Evolutionary conservation across 2,113 vertebrate genomes (phyloP), one percentile per base, ranked within the genome.

Genomic region (Onychorhynchus coronatus): DNA sequence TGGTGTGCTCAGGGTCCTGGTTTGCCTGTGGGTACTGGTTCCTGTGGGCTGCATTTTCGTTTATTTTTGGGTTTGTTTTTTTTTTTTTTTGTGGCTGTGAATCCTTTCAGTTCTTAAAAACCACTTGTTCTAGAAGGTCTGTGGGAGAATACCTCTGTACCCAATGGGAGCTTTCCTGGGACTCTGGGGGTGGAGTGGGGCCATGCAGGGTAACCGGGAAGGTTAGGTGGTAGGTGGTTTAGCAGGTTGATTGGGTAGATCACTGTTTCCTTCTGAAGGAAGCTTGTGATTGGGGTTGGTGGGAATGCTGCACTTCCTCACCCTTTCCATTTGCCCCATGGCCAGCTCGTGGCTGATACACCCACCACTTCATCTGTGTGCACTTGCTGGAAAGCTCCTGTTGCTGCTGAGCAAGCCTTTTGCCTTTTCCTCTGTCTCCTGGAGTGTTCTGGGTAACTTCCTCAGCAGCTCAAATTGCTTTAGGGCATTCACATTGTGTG

Each of bases 401-500:
- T 3, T 35, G 75, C 14, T 92, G 66, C 81, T 62, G 52, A 67
- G 65, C n/a, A 67, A 67, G 25, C 6, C 46, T 77, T 65, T 76
- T 74, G 24, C 30, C 52, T 80, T 83, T 50, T 52, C 23, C 33
- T 44, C 24, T 41, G 41, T 50, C 52, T 62, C 70, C 24, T 35
- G 35, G 11, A n/a, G 56, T 7, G 4, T 49, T 63, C 61, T 93
- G 88, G 21, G 35, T 74, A 22, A 4, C 62, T 75, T 55, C 56
- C 41, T 35, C 87, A 44, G 70, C 58, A 47, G 62, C 53, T 80
- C 16, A 35, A 3, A 10, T 23, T 39, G 22, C 42, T 91, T 22
- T 75, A 33, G 53, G 5, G 2, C 35, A 2, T 84, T 73, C 9
- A 1, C 6, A 1, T 1, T 14, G 12, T 4, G 15, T 31, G 71